A percentile compares a stretch with the other conserved stretches of the same genome.
Evolutionary conservation across 2,888 invertebrate species (phyloP).

Genomic region (Ecliptopera silaceata): DNA sequence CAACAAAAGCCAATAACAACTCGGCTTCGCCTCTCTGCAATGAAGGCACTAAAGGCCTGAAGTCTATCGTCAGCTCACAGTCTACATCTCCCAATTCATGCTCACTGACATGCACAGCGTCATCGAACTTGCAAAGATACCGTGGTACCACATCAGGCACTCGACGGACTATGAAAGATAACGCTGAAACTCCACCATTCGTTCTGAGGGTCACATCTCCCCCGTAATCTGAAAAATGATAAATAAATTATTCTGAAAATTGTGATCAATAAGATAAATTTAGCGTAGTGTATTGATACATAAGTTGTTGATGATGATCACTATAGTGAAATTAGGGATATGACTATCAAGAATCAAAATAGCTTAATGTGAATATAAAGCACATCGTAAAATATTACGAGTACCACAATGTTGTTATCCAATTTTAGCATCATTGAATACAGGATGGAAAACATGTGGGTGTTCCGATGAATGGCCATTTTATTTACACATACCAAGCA

Average conservation of each 20-base stretch:
- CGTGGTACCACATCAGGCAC: constrained; percentile 92
- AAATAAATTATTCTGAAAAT: not conserved
- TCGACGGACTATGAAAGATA: constrained; percentile 92
- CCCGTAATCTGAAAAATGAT: constrained; percentile 84
- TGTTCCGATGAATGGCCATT: not conserved
- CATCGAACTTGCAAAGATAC: constrained; percentile 87
- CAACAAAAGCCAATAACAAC: constrained; percentile 87
- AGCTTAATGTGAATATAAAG: constrained; percentile 4
- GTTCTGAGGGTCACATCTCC: constrained; percentile 92
- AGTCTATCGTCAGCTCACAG: constrained; percentile 87
- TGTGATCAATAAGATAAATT: not conserved
- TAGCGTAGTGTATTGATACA: not conserved
- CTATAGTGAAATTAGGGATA: not conserved
- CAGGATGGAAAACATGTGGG: constrained; percentile 12
- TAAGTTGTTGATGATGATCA: not conserved
- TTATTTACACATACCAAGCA: constrained; percentile 76
- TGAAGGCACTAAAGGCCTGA: constrained; percentile 84
- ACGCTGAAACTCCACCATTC: constrained; percentile 90
- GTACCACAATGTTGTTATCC: constrained; percentile 16
- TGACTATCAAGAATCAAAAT: constrained; percentile 5
- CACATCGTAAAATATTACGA: constrained; percentile 7
- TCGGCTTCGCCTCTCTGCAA: constrained; percentile 87
- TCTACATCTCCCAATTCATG: constrained; percentile 94
- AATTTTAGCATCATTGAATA: constrained; percentile 10
- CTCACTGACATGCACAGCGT: constrained; percentile 90